Conservation (phyloP, 2,888 invertebrate species). For the Drosophila pegasa region DNA sequence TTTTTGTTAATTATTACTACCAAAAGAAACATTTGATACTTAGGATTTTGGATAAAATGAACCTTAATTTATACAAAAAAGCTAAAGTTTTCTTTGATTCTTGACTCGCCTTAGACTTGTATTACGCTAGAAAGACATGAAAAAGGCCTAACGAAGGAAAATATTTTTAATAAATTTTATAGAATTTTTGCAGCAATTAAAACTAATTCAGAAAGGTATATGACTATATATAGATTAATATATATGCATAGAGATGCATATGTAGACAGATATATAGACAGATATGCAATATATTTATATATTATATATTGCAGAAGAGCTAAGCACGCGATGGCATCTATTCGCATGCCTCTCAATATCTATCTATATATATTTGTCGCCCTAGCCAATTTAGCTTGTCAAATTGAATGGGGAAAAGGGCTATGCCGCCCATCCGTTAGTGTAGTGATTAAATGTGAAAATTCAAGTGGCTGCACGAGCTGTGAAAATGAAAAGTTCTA, state of each 20-base stretch:
- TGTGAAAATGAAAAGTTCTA: conserved; percentile 48
- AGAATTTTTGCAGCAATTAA: not conserved
- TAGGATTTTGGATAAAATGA: too few species aligned
- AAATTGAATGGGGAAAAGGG: not conserved
- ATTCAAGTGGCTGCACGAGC: conserved; percentile 48
- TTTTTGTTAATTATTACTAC: too few species aligned
- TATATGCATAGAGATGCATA: too few species aligned
- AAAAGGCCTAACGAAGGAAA: too few species aligned
- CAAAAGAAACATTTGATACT: too few species aligned
- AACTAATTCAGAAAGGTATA: not conserved
- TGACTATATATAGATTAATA: not conserved
- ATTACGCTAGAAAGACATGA: too few species aligned
- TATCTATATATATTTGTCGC: not conserved
- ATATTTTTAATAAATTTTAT: not conserved
- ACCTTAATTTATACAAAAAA: too few species aligned
- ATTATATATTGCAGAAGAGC: not conserved
- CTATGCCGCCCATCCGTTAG: conserved; percentile 7
- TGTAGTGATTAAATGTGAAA: conserved; percentile 31
- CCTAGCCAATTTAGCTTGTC: not conserved
- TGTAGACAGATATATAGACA: not conserved
- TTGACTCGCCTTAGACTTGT: too few species aligned
- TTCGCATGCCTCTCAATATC: not conserved
- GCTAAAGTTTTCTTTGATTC: too few species aligned
- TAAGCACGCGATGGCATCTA: not conserved
- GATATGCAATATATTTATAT: not conserved